These are phyloP conservation scores for Tholera decimalis DNA, from an alignment of 2,888 invertebrate genomes.

Conservation along the genomic window DNA sequence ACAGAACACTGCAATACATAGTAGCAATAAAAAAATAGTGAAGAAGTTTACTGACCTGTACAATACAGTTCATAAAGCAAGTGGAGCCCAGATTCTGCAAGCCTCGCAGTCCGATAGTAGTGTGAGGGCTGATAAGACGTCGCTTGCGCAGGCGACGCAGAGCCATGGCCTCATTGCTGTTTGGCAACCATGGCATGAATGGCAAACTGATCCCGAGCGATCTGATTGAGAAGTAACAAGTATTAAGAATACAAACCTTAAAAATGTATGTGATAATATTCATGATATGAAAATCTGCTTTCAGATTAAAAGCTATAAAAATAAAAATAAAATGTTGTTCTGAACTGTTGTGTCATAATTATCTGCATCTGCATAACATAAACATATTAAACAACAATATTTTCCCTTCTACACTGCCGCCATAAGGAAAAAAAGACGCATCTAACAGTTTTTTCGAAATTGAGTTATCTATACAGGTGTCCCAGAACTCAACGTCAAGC, in stretches of 20 bases:
- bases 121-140: slow-evolving; percentile 95
- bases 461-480: too few species aligned
- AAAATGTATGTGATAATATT: not conserved
- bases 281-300: not conserved
- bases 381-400: not conserved
- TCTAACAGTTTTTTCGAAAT: too few species aligned
- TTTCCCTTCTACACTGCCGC: slow-evolving; percentile 13
- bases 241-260: not conserved
- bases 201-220: slow-evolving; percentile 92
- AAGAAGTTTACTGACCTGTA: slow-evolving; percentile 91
- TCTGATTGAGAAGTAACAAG: slow-evolving; percentile 68
- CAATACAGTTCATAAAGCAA: slow-evolving; percentile 99
- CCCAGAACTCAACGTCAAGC: too few species aligned
- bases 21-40: not conserved
- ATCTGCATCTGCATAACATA: slow-evolving; percentile 4
- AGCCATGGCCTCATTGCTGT: slow-evolving; percentile 94
- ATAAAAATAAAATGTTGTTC: not conserved
- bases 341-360: not conserved
- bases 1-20: too few species aligned
- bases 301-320: not conserved
- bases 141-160: slow-evolving; percentile 95
- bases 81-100: slow-evolving; percentile 99
- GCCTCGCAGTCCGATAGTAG: slow-evolving; percentile 97
- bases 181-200: slow-evolving; percentile 95
- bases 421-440: too few species aligned